Conservation (phyloP, 1,140 invertebrate species). For the Batillaria attramentaria region DNA sequence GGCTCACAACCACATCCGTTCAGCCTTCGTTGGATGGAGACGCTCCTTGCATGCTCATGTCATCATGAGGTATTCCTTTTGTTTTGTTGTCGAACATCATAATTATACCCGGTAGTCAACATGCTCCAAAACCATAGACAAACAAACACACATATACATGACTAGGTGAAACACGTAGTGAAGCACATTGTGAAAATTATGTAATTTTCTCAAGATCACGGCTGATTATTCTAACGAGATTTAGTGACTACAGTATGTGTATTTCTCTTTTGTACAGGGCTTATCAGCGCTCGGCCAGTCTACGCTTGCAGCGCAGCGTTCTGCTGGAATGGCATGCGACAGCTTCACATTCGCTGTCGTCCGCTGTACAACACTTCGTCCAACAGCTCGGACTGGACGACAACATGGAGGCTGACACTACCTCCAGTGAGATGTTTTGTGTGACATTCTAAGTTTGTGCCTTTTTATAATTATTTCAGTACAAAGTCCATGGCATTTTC, state of each 20-base stretch:
- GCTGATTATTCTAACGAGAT: background rate
- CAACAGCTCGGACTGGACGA: slow-evolving; percentile 38
- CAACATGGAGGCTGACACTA: too few species aligned
- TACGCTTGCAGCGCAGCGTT: slow-evolving; percentile 27
- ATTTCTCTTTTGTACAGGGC: slow-evolving; percentile 3
- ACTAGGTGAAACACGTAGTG: background rate
- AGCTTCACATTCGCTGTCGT: slow-evolving; percentile 21
- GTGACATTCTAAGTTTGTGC: too few species aligned
- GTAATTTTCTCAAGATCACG: background rate
- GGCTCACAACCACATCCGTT: slow-evolving; percentile 11
- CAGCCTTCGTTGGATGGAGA: slow-evolving; percentile 10
- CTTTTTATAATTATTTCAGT: too few species aligned
- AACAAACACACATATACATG: background rate
- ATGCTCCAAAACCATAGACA: background rate
- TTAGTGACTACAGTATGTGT: background rate
- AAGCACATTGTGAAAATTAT: background rate
- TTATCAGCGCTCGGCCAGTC: slow-evolving; percentile 34
- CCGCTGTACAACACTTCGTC: slow-evolving; percentile 44
- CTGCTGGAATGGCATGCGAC: slow-evolving; percentile 39
- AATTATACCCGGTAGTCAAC: too few species aligned
- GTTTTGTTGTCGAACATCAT: too few species aligned
- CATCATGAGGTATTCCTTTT: slow-evolving; percentile 3
- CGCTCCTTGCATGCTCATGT: slow-evolving; percentile 25
- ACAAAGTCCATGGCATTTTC: too few species aligned
- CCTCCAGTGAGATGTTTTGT: too few species aligned